These are phyloP conservation scores for Heterotis niloticus DNA, from an alignment of 2,113 vertebrate genomes.

Conservation along the genomic window DNA sequence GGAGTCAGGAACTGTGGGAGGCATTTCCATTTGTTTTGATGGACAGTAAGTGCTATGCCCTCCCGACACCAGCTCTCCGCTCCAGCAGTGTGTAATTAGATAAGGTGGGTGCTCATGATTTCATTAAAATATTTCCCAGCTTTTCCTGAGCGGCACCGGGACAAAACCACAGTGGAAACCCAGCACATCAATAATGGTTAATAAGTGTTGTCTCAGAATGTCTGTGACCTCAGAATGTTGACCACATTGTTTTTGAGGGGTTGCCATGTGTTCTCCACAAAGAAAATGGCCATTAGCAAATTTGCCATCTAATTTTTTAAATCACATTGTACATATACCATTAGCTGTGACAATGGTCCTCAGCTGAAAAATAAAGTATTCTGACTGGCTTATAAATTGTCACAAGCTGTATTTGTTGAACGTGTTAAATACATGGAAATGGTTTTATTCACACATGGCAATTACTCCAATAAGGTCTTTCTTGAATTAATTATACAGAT, in stretches of 20 bases:
- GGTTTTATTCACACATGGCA: no score
- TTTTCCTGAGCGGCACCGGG: constrained; percentile 2
- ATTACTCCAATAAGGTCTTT: no score
- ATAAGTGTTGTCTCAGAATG: constrained; percentile 12
- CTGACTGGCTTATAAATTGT: neutral
- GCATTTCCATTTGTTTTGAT: no score
- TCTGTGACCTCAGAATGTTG: no score
- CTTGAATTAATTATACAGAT: no score
- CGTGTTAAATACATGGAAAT: no score
- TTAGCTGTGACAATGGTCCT: neutral
- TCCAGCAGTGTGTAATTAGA: constrained; percentile 1
- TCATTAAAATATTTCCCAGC: constrained; percentile 15
- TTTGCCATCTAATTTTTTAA: neutral
- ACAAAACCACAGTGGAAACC: constrained; percentile 3
- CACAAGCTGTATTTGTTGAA: no score
- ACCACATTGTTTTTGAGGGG: neutral
- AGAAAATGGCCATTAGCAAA: neutral
- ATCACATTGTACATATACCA: neutral
- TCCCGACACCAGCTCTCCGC: neutral
- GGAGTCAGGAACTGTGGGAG: no score
- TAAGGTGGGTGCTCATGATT: neutral
- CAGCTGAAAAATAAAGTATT: neutral
- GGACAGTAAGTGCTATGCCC: no score
- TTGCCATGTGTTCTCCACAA: neutral
- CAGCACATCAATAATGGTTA: constrained; percentile 15